phyloP scores from a whole-genome alignment of 1,140 invertebrate species.

The Pseudomyrmex gracilis region DNA sequence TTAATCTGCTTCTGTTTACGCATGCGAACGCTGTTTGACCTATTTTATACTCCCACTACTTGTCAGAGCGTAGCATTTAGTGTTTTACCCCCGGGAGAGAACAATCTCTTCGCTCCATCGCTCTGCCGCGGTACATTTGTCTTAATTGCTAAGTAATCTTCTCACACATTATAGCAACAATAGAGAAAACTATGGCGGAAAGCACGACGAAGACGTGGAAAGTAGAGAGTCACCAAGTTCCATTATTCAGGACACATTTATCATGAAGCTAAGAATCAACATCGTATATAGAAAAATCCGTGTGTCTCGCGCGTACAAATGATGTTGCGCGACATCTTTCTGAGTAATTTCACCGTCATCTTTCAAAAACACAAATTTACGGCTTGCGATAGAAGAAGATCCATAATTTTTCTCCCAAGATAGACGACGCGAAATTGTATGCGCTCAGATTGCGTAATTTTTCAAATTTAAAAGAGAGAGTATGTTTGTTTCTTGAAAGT shows the following conservation, averaged over 20 bases:
- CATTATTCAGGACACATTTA: slow-evolving; percentile 7
- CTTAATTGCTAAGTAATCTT: slow-evolving; percentile 35
- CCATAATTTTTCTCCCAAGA: too few species aligned
- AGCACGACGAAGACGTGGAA: not conserved
- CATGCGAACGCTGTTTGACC: slow-evolving; percentile 27
- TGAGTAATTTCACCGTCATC: not conserved
- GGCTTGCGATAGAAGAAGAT: too few species aligned
- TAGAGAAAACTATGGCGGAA: too few species aligned
- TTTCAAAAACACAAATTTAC: not conserved
- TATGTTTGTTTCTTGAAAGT: not conserved
- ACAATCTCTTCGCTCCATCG: not conserved
- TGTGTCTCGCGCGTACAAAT: slow-evolving; percentile 15
- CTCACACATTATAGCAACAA: not conserved
- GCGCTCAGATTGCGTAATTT: not conserved
- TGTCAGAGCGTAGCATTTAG: slow-evolving; percentile 11
- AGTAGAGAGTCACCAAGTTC: slow-evolving; percentile 3
- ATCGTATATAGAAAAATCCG: not conserved
- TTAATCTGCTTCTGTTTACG: slow-evolving; percentile 30
- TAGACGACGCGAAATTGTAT: too few species aligned
- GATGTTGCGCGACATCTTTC: not conserved
- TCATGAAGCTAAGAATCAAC: not conserved
- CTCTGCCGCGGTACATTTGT: not conserved
- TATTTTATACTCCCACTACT: slow-evolving; percentile 45
- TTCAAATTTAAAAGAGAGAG: not conserved
- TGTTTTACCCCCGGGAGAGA: not conserved